Conservation (phyloP, 2,888 invertebrate genomes). For the Ochropacha duplaris region DNA sequence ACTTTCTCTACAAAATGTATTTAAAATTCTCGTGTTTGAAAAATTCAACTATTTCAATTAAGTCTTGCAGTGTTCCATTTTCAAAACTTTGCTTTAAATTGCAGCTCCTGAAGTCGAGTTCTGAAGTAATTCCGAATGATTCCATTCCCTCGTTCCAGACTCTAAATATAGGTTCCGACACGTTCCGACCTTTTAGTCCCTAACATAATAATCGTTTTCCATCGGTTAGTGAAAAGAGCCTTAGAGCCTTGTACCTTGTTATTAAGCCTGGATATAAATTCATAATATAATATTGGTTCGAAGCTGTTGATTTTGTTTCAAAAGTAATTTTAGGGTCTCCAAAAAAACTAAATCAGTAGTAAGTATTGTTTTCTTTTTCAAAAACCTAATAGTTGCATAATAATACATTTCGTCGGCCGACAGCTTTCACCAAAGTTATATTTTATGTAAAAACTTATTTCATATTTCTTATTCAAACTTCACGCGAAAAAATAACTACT, state of each 20-base stretch:
- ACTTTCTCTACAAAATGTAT: too few species aligned
- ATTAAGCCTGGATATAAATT: too few species aligned
- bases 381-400: conserved; percentile 29
- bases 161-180: conserved; percentile 50
- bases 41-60: conserved; percentile 74
- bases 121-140: conserved; percentile 45
- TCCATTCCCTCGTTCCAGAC: conserved; percentile 36
- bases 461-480: conserved; percentile 73
- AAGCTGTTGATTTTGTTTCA: too few species aligned
- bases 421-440: conserved; percentile 61
- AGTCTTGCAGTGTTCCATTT: conserved; percentile 61
- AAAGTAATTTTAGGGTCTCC: neutral
- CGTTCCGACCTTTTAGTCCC: conserved; percentile 42
- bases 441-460: conserved; percentile 73
- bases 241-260: neutral
- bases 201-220: conserved; percentile 45
- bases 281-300: too few species aligned
- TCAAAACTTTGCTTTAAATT: conserved; percentile 69
- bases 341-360: too few species aligned
- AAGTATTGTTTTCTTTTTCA: neutral
- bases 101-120: conserved; percentile 51
- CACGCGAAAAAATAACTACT: conserved; percentile 27
- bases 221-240: conserved; percentile 34
- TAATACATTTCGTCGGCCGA: conserved; percentile 49
- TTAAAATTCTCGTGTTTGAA: conserved; percentile 21